These are phyloP conservation scores for Ficedula albicollis DNA, from an alignment of 2,797 vertebrate genomes.

Conservation along the genomic window DNA sequence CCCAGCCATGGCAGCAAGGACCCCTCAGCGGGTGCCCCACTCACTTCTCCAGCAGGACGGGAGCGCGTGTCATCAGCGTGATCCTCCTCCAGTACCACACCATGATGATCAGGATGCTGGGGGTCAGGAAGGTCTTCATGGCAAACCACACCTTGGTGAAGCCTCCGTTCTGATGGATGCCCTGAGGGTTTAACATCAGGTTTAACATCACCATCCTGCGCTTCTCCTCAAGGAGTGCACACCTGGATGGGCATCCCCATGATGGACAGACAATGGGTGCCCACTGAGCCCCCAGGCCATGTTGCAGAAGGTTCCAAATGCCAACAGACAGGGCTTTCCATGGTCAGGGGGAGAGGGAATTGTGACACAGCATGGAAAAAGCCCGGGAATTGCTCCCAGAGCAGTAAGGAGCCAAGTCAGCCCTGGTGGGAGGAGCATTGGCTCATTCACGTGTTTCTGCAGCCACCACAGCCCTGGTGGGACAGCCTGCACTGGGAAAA, in stretches of 20 bases:
- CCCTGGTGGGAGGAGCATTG: neutral
- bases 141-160: constrained; percentile 99
- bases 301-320: neutral
- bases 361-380: neutral
- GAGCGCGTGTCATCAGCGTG: constrained; percentile 90
- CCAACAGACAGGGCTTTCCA: neutral
- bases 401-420: neutral
- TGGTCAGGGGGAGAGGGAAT: accelerated
- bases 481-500: neutral
- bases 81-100: constrained; percentile 98
- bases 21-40: neutral
- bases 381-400: neutral
- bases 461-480: neutral
- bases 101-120: constrained; percentile 95
- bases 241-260: accelerated
- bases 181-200: constrained; percentile 61
- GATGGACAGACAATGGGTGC: neutral
- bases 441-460: neutral
- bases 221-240: neutral
- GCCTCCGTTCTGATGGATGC: constrained; percentile 96
- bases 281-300: neutral
- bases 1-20: accelerated
- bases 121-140: constrained; percentile 98
- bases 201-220: too few species aligned
- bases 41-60: constrained; percentile 97